These are phyloP conservation scores for Sebastes diaconus DNA, from an alignment of 2,797 vertebrate species.

Conservation along the genomic window DNA sequence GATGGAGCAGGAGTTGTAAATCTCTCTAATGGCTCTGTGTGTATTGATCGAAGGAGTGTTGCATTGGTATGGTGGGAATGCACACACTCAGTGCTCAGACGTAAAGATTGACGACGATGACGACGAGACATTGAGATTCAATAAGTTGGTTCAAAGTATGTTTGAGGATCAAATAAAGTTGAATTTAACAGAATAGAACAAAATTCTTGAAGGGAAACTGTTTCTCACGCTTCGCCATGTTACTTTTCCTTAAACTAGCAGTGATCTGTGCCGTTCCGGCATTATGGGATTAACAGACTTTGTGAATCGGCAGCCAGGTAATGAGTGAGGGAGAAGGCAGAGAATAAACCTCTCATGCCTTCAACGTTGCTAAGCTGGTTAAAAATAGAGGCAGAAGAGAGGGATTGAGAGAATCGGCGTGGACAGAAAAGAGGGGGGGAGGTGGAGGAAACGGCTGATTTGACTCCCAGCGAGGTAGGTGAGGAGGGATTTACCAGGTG, in stretches of 20 bases:
- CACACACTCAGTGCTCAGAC: neutral
- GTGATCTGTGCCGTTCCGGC: constrained; percentile 34
- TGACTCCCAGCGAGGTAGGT: constrained; percentile 54
- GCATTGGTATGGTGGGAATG: constrained; percentile 10
- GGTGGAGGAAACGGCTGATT: constrained; percentile 39
- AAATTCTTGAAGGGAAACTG: neutral
- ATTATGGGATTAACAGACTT: constrained; percentile 67
- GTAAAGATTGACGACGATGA: neutral
- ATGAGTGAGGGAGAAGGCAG: constrained; percentile 67
- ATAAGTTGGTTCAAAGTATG: neutral
- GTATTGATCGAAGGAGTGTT: constrained; percentile 46
- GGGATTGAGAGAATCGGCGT: constrained; percentile 63
- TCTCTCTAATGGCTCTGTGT: constrained; percentile 35
- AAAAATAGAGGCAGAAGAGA: constrained; percentile 79
- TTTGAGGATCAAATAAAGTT: neutral
- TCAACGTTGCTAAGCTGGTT: constrained; percentile 74
- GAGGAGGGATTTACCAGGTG: constrained; percentile 63
- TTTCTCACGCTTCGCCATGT: neutral
- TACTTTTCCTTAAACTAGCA: constrained; percentile 31
- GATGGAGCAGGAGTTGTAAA: constrained; percentile 19
- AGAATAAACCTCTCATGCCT: constrained; percentile 70
- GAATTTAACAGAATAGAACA: neutral
- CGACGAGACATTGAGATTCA: neutral
- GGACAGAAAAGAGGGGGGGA: constrained; percentile 58
- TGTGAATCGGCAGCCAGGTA: constrained; percentile 72